Conservation (phyloP, 2,113 vertebrate species). For the Promerops cafer region DNA sequence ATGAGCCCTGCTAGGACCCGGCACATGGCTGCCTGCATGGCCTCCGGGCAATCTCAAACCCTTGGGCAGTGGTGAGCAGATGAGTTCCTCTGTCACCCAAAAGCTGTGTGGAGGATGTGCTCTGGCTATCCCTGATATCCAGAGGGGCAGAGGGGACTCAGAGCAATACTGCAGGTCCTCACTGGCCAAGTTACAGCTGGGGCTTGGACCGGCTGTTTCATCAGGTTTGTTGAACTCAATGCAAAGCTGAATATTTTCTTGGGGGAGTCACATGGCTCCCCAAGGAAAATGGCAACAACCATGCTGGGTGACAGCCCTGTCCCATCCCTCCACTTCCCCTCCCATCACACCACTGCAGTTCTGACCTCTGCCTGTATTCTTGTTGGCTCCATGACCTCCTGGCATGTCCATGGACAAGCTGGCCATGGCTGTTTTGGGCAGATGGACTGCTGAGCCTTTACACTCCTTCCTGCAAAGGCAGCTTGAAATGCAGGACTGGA, state of each 20-base stretch:
- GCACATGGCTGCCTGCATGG: accelerated
- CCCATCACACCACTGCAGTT: background rate
- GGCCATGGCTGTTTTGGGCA: background rate
- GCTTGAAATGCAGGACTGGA: background rate
- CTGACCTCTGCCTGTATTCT: background rate
- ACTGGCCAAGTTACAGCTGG: background rate
- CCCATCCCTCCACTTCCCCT: background rate
- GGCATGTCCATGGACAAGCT: background rate
- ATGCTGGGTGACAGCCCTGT: background rate
- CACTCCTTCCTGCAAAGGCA: background rate
- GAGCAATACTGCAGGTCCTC: background rate
- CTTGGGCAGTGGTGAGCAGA: background rate
- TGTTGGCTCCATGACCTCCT: background rate
- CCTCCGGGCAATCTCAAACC: accelerated
- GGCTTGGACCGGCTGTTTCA: background rate
- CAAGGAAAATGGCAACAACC: background rate
- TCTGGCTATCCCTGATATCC: background rate
- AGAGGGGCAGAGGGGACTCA: background rate
- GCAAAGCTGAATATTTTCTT: background rate
- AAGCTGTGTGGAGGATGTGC: background rate
- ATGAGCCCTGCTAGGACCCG: background rate
- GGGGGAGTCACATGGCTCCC: background rate
- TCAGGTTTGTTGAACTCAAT: background rate
- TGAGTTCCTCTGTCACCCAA: background rate
- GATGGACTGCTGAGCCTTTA: background rate